phyloP scores from a whole-genome alignment of 2,113 vertebrate genomes.

The Porphyrio hochstetteri region DNA sequence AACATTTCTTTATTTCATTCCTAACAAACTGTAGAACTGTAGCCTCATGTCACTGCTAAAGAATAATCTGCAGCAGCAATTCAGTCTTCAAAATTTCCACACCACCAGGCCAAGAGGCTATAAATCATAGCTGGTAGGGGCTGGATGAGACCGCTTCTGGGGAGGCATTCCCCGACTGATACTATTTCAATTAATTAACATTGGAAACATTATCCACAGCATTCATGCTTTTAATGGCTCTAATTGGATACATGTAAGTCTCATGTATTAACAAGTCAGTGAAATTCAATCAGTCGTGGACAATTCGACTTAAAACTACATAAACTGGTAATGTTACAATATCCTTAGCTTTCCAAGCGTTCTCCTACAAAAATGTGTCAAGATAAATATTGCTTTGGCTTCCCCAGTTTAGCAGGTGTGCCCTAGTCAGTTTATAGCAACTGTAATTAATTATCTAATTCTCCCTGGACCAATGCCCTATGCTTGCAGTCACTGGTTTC shows the following conservation, averaged over 20 bases:
- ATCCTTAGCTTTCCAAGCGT: neutral
- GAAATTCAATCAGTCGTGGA: slow-evolving; percentile 15
- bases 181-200: slow-evolving; percentile 10
- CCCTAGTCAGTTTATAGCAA: neutral
- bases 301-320: neutral
- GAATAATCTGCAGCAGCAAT: neutral
- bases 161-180: neutral
- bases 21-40: neutral
- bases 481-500: neutral
- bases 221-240: slow-evolving; percentile 2
- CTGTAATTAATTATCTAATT: slow-evolving; percentile 19
- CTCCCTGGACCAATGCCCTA: neutral
- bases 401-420: slow-evolving; percentile 16
- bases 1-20: slow-evolving; percentile 5
- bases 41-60: neutral
- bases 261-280: neutral
- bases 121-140: neutral
- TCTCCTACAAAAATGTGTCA: slow-evolving; percentile 28
- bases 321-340: neutral
- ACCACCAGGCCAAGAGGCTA: neutral
- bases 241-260: neutral
- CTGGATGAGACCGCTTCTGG: neutral
- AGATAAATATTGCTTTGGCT: slow-evolving; percentile 40
- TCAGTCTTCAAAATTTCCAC: slow-evolving; percentile 7
- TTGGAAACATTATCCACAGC: neutral